Conservation (phyloP, 2,797 vertebrate genomes). For the Parauchenoglanis punctatus region DNA sequence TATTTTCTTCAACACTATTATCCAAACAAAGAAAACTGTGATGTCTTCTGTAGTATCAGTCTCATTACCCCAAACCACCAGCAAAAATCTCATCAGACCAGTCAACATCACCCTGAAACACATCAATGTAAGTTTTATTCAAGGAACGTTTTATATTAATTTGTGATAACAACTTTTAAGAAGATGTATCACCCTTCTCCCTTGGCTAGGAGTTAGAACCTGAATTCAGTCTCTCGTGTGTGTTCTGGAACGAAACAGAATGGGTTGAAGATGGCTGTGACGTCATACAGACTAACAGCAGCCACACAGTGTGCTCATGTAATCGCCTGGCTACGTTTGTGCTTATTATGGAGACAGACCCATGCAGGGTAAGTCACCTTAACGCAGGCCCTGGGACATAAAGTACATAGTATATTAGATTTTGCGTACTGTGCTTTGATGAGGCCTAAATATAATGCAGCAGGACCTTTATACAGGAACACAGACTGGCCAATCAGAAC, state of each 20-base stretch:
- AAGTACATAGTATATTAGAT: too few relatives aligned
- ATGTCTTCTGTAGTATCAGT: slow-evolving; percentile 57
- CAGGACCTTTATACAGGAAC: too few relatives aligned
- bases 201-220: not conserved
- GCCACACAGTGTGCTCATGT: slow-evolving; percentile 51
- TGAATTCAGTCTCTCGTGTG: slow-evolving; percentile 61
- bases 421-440: too few relatives aligned
- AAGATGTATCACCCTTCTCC: not conserved
- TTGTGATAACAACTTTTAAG: not conserved
- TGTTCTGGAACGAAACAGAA: slow-evolving; percentile 66
- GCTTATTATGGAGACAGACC: slow-evolving; percentile 69
- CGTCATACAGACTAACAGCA: slow-evolving; percentile 57
- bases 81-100: slow-evolving; percentile 66
- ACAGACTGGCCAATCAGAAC: too few relatives aligned
- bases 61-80: slow-evolving; percentile 46
- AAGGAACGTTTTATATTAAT: not conserved
- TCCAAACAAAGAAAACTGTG: not conserved
- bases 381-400: too few relatives aligned
- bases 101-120: slow-evolving; percentile 44
- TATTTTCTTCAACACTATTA: not conserved
- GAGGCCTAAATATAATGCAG: too few relatives aligned
- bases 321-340: slow-evolving; percentile 72
- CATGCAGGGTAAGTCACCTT: not conserved
- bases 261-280: slow-evolving; percentile 70
- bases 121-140: slow-evolving; percentile 57